These are phyloP conservation scores for Hyles euphorbiae DNA, from an alignment of 1,140 invertebrate genomes.

Conservation along the genomic window DNA sequence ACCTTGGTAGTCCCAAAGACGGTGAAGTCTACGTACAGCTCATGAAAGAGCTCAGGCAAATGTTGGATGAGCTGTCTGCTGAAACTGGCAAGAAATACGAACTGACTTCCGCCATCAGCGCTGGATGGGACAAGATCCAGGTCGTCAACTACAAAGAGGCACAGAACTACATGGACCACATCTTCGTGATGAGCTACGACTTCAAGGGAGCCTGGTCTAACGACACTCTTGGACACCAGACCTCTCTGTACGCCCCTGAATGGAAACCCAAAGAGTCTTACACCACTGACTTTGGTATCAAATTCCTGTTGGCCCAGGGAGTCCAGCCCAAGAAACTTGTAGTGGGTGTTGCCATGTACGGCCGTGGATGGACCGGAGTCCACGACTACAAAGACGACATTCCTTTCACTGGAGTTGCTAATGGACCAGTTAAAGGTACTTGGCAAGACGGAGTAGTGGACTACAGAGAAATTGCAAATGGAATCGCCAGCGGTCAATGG, in stretches of 20 bases:
- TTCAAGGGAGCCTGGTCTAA: slow-evolving; percentile 70
- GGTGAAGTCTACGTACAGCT: slow-evolving; percentile 52
- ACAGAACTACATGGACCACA: slow-evolving; percentile 67
- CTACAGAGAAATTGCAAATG: slow-evolving; percentile 63
- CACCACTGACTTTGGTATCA: slow-evolving; percentile 63
- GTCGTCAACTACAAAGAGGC: slow-evolving; percentile 62
- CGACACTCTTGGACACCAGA: slow-evolving; percentile 61
- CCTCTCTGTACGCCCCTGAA: slow-evolving; percentile 52
- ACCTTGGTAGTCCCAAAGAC: slow-evolving; percentile 57
- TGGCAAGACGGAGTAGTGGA: slow-evolving; percentile 69
- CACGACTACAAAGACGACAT: slow-evolving; percentile 48
- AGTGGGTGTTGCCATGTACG: slow-evolving; percentile 67
- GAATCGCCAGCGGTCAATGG: slow-evolving; percentile 60
- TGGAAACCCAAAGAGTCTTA: slow-evolving; percentile 65
- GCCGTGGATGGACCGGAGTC: slow-evolving; percentile 65
- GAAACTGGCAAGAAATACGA: slow-evolving; percentile 64
- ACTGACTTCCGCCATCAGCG: slow-evolving; percentile 63
- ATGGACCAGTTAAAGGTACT: slow-evolving; percentile 59
- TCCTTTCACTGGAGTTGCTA: slow-evolving; percentile 61
- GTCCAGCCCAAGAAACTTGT: slow-evolving; percentile 66
- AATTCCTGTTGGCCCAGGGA: slow-evolving; percentile 59
- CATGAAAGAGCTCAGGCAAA: slow-evolving; percentile 65
- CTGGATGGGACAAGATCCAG: slow-evolving; percentile 69
- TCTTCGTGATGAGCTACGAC: slow-evolving; percentile 69
- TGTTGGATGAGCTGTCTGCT: slow-evolving; percentile 56